phyloP scores from a whole-genome alignment of 2,797 vertebrate genomes.

The Crypturellus tataupa region DNA sequence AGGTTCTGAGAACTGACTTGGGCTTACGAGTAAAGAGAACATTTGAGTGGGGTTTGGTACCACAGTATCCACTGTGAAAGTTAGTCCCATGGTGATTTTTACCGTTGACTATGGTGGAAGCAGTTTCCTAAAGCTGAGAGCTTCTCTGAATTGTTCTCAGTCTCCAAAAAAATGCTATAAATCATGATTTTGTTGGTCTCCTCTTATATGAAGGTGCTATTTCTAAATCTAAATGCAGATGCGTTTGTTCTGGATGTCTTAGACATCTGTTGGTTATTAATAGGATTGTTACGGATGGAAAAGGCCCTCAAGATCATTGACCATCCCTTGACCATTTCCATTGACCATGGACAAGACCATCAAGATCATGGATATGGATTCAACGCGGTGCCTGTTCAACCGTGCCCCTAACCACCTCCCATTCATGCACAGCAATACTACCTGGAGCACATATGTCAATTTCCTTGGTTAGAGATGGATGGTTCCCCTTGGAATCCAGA shows the following conservation, averaged over 20 bases:
- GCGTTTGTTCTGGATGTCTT: conserved; percentile 35
- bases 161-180: background rate
- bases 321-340: too few species aligned
- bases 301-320: too few species aligned
- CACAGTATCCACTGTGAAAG: background rate
- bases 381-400: too few species aligned
- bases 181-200: background rate
- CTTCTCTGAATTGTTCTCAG: background rate
- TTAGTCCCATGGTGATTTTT: background rate
- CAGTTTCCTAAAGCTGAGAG: background rate
- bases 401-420: too few species aligned
- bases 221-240: conserved; percentile 51
- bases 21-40: background rate
- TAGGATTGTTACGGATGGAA: too few species aligned
- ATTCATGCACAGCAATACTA: background rate
- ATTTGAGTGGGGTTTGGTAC: background rate
- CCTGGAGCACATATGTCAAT: conserved; percentile 10
- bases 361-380: too few species aligned
- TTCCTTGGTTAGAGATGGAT: conserved; percentile 43
- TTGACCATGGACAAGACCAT: too few species aligned
- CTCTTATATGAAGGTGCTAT: background rate
- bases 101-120: background rate
- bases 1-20: background rate
- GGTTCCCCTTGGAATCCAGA: conserved; percentile 25
- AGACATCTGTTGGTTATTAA: conserved; percentile 40